Conservation (phyloP, 2,113 vertebrate species). For the Trinectes maculatus region DNA sequence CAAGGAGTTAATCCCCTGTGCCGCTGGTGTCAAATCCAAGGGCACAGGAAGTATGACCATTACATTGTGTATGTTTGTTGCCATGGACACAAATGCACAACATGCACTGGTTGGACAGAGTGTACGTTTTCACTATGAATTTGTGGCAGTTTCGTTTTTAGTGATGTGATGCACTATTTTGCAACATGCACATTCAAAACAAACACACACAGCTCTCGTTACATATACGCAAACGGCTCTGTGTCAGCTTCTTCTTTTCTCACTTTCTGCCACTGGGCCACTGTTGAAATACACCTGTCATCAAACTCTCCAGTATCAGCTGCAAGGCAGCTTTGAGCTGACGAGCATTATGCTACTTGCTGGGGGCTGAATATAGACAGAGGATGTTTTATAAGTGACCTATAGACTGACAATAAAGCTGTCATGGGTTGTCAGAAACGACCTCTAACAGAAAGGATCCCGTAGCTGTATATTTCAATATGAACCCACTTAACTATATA, state of each 20-base stretch:
- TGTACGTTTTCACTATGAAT: not conserved
- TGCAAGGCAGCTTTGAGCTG: slow-evolving; percentile 47
- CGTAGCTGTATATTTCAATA: too few species aligned
- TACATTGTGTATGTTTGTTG: slow-evolving; percentile 29
- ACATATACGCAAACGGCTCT: slow-evolving; percentile 40
- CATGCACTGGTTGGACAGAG: not conserved
- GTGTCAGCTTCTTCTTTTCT: slow-evolving; percentile 55
- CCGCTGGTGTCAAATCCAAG: slow-evolving; percentile 66
- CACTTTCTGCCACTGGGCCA: slow-evolving; percentile 55
- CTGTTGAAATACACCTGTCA: slow-evolving; percentile 74
- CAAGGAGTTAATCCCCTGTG: slow-evolving; percentile 59
- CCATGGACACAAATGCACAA: slow-evolving; percentile 41
- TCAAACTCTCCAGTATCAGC: slow-evolving; percentile 25
- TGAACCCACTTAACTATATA: too few species aligned
- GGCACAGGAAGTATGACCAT: slow-evolving; percentile 46
- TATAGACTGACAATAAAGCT: not conserved
- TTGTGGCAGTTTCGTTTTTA: not conserved
- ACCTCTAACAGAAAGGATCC: too few species aligned
- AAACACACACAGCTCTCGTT: slow-evolving; percentile 47
- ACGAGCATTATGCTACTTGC: slow-evolving; percentile 55
- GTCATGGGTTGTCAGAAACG: slow-evolving; percentile 28
- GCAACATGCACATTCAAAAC: not conserved
- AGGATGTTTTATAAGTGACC: slow-evolving; percentile 15
- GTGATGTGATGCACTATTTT: too few species aligned
- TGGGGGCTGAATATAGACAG: slow-evolving; percentile 50